These are phyloP conservation scores for Tenualosa ilisha DNA, from an alignment of 2,797 vertebrate species.

Conservation along the genomic window DNA sequence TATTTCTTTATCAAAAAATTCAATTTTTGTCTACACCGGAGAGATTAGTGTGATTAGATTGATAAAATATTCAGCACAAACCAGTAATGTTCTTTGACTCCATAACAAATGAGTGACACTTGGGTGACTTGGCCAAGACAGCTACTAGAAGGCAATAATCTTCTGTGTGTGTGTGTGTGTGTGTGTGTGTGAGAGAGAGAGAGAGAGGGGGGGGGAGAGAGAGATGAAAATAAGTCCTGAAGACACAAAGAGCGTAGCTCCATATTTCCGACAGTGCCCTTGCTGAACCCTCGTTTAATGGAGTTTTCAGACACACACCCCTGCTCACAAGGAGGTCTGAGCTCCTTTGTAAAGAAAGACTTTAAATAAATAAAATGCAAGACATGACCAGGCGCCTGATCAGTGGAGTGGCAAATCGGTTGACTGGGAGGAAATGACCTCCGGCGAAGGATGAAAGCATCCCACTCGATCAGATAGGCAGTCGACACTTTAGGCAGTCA, in stretches of 20 bases:
- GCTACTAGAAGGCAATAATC: background rate
- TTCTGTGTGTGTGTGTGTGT: too few species aligned
- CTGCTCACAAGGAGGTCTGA: background rate
- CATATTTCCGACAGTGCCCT: background rate
- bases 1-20: too few species aligned
- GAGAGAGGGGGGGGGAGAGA: too few species aligned
- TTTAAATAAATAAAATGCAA: slow-evolving; percentile 3
- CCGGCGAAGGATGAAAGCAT: background rate
- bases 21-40: background rate
- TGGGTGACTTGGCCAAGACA: background rate
- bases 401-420: slow-evolving; percentile 23
- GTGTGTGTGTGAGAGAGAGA: too few species aligned
- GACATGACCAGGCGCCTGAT: background rate
- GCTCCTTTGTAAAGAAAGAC: slow-evolving; percentile 16
- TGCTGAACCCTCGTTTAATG: background rate
- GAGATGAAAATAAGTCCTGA: background rate
- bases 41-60: too few species aligned
- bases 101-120: slow-evolving; percentile 2
- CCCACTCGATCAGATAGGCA: background rate
- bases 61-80: background rate
- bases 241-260: background rate
- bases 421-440: slow-evolving; percentile 21
- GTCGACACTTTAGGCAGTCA: background rate
- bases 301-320: background rate
- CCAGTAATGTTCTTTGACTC: slow-evolving; percentile 8